Conservation (phyloP, 2,888 invertebrate genomes). For the Ectropis crepuscularia region DNA sequence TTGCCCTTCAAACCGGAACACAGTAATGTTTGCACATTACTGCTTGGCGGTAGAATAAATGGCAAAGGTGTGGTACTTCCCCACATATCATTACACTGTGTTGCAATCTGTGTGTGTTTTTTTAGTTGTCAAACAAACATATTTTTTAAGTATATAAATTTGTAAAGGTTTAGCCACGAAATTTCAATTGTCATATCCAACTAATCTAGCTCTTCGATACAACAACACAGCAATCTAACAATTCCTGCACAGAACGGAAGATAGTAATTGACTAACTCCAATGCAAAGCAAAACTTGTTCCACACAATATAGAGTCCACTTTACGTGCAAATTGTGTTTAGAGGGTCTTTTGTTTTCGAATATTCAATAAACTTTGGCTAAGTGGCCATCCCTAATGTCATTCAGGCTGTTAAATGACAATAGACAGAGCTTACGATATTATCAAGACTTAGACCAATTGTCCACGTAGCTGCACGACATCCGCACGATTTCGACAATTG, state of each 20-base stretch:
- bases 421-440: not conserved
- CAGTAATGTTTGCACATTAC: no score
- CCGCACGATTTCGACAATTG: no score
- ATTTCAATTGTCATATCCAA: slow-evolving; percentile 1
- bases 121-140: not conserved
- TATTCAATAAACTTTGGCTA: slow-evolving; percentile 1
- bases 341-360: slow-evolving; percentile 9
- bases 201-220: not conserved
- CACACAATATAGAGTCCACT: not conserved
- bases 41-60: no score
- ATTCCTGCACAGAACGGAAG: slow-evolving; percentile 24
- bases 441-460: not conserved
- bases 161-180: no score
- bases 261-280: slow-evolving; percentile 13
- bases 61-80: no score
- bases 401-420: not conserved
- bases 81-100: no score
- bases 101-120: no score
- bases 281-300: slow-evolving; percentile 1
- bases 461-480: no score
- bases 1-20: no score
- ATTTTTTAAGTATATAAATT: no score
- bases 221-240: slow-evolving; percentile 19
- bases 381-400: slow-evolving; percentile 5
- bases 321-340: not conserved